These are phyloP conservation scores for Drosophila bocki DNA, from an alignment of 1,140 invertebrate genomes.

Conservation along the genomic window DNA sequence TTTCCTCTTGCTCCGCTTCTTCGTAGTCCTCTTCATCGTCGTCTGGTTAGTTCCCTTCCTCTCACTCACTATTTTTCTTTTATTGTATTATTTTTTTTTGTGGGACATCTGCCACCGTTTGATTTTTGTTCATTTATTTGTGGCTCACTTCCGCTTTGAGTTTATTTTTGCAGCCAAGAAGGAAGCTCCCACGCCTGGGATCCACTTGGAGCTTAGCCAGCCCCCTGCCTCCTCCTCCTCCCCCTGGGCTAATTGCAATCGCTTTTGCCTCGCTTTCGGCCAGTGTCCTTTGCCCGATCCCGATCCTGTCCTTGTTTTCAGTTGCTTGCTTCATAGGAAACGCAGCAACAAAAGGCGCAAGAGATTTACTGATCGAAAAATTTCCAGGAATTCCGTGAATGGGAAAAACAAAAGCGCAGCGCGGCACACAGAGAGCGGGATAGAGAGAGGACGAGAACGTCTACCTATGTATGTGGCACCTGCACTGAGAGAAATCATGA, in stretches of 20 bases:
- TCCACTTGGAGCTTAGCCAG: conserved; percentile 34
- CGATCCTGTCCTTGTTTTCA: conserved; percentile 53
- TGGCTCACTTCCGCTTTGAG: conserved; percentile 35
- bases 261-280: not conserved
- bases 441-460: conserved; percentile 27
- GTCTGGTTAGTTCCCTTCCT: not conserved
- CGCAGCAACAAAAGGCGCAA: conserved; percentile 49
- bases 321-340: conserved; percentile 64
- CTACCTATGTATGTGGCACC: conserved; percentile 64
- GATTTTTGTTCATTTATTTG: conserved; percentile 34
- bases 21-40: conserved; percentile 17
- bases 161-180: conserved; percentile 19
- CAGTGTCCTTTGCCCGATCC: conserved; percentile 44
- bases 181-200: conserved; percentile 73
- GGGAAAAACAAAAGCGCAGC: conserved; percentile 79
- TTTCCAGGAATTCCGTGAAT: conserved; percentile 79
- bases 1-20: conserved; percentile 11
- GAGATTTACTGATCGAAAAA: conserved; percentile 81
- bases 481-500: conserved; percentile 2
- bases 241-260: conserved; percentile 59
- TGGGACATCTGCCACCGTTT: conserved; percentile 70
- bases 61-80: conserved; percentile 25
- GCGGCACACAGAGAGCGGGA: conserved; percentile 18
- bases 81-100: conserved; percentile 24
- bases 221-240: not conserved